A percentile compares a stretch with the other conserved stretches of the same genome.
These are phyloP conservation scores for Habropoda laboriosa DNA, from an alignment of 1,140 invertebrate species.

Conservation along the genomic window DNA sequence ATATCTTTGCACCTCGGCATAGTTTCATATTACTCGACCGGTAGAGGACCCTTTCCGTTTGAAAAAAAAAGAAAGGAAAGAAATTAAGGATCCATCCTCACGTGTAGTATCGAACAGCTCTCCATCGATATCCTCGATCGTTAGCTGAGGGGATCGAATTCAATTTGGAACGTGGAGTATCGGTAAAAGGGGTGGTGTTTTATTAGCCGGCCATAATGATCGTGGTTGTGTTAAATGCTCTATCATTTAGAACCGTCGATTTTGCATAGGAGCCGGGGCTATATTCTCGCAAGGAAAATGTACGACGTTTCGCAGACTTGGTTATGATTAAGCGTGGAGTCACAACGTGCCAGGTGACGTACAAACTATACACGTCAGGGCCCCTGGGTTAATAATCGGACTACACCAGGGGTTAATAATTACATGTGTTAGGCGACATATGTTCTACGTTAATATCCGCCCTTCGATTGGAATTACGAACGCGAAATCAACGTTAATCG, in stretches of 20 bases:
- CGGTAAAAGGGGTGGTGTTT: neutral
- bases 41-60: neutral
- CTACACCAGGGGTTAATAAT: slow-evolving; percentile 26
- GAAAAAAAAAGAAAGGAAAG: too few relatives aligned
- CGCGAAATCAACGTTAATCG: slow-evolving; percentile 23
- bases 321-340: neutral
- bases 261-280: neutral
- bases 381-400: neutral
- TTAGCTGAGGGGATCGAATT: slow-evolving; percentile 10
- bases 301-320: neutral
- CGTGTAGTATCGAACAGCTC: neutral
- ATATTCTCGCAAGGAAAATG: neutral
- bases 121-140: neutral
- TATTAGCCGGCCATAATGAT: slow-evolving; percentile 6
- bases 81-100: neutral
- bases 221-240: neutral
- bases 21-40: slow-evolving; percentile 12
- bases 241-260: slow-evolving; percentile 15
- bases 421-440: slow-evolving; percentile 11
- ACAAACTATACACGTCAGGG: neutral
- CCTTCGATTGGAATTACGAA: slow-evolving; percentile 31
- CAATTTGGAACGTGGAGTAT: slow-evolving; percentile 19
- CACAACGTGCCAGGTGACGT: neutral
- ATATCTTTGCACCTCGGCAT: slow-evolving; percentile 27
- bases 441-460: slow-evolving; percentile 19